A percentile compares a stretch with the other conserved stretches of the same genome.
phyloP scores from a whole-genome alignment of 2,888 invertebrate genomes.

The Euspilapteryx auroguttella region DNA sequence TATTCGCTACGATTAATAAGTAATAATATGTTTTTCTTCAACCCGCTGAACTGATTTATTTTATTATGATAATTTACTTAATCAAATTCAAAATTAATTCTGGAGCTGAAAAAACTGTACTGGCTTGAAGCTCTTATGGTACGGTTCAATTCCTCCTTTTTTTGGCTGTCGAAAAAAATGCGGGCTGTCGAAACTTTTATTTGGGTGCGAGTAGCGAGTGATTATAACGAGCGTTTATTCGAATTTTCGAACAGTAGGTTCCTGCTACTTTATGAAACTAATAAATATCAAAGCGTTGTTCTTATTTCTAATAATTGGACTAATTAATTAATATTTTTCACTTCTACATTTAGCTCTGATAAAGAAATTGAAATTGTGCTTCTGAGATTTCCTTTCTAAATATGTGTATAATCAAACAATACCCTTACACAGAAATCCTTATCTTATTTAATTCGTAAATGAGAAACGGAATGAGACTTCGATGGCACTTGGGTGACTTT shows the following conservation, averaged over 20 bases:
- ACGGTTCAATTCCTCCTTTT: conserved; percentile 27
- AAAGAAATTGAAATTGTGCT: no score
- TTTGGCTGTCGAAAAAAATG: conserved; percentile 19
- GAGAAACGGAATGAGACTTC: no score
- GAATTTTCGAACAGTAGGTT: conserved; percentile 22
- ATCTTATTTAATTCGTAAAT: no score
- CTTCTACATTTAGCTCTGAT: no score
- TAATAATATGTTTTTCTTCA: no score
- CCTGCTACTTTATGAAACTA: conserved; percentile 36
- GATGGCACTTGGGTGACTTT: not conserved
- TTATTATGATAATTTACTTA: conserved; percentile 40
- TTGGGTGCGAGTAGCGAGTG: conserved; percentile 32
- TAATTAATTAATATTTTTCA: no score
- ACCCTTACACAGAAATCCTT: no score
- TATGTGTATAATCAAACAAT: no score
- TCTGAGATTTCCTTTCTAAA: no score
- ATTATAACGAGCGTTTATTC: conserved; percentile 50
- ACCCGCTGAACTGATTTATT: conserved; percentile 28
- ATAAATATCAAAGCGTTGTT: conserved; percentile 42
- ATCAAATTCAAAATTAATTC: conserved; percentile 40
- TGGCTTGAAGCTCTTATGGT: conserved; percentile 36
- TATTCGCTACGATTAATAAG: no score
- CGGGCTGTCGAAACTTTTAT: conserved; percentile 32
- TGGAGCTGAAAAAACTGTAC: conserved; percentile 25
- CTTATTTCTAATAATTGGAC: conserved; percentile 20